Evolutionary conservation across 2,888 invertebrate genomes (phyloP), one percentile per base, ranked within the genome.

Genomic region (Netelia inedita): DNA sequence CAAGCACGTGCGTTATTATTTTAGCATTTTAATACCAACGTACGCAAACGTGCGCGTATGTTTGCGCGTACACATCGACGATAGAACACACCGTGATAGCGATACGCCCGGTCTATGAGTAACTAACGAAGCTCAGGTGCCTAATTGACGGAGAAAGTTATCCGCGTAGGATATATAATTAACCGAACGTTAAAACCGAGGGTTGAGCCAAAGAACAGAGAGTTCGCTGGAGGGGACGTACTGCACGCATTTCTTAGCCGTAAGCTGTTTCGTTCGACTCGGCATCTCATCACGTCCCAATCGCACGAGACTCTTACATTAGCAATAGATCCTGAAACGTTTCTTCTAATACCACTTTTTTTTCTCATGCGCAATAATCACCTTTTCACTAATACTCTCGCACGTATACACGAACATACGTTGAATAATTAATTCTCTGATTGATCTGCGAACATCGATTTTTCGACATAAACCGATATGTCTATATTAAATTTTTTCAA

Each of bases 81-180:
- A 46, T 79, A 72, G 72, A 55, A 55, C 35, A 53, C 53, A 46
- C 63, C 43, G 63, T 16, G 50, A 21, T 61, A 61, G 61, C 8
- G 23, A 61, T 28, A 61, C 23, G 28, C 61, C 61, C 16, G 57
- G 16, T 63, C n/a, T 53, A 79, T 16, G 46, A 81, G 75, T 65
- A 79, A 78, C 65, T 88, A 87, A 89, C 83, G 87, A 83, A 87
- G 85, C 85, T 89, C 86, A 86, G 87, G 85, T 87, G 69, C 74
- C 82, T 88, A 89, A 89, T 89, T 88, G 87, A 88, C 82, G 87
- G 90, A 87, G 91, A 91, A 91, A 91, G 91, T 90, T 81, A 80
- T 73, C 69, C 83, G 50, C 83, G 83, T 86, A 80, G 81, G 71
- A 79, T 83, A 76, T 81, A 81, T 86, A 88, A 87, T 87, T 87